Evolutionary conservation across 2,113 vertebrate species (phyloP).

Genomic region (Morone saxatilis): DNA sequence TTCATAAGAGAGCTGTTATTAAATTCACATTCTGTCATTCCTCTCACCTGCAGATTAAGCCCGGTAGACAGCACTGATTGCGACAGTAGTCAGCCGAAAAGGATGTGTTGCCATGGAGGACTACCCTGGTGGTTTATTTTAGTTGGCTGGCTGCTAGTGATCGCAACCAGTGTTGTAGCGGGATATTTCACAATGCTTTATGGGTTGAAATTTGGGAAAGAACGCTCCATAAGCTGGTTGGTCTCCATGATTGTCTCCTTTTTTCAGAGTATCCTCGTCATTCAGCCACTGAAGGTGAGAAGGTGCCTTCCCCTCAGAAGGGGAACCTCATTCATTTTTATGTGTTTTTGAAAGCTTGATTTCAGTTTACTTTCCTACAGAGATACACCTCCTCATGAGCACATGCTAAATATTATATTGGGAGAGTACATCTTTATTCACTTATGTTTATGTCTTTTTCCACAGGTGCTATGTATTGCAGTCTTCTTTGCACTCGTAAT

Average conservation of each 20-base stretch:
- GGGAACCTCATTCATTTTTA: neutral
- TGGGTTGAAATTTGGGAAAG: constrained; percentile 89
- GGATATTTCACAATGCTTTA: constrained; percentile 94
- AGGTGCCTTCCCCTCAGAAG: neutral
- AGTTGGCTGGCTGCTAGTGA: constrained; percentile 91
- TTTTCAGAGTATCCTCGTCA: constrained; percentile 92
- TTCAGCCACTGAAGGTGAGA: constrained; percentile 93
- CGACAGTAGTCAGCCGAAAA: constrained; percentile 63
- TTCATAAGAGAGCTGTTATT: neutral
- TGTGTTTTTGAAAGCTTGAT: neutral
- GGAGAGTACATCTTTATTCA: neutral
- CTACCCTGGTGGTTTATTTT: constrained; percentile 94
- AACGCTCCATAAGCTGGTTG: constrained; percentile 92
- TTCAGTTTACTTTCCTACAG: neutral
- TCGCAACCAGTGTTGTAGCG: constrained; percentile 84
- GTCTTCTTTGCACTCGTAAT: constrained; percentile 93
- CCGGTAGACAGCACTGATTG: constrained; percentile 9
- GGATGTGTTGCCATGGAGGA: constrained; percentile 68
- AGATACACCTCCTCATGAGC: neutral
- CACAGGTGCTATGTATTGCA: constrained; percentile 91
- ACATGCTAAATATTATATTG: neutral
- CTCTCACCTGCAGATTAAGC: constrained; percentile 38
- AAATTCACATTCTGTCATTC: neutral
- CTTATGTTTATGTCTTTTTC: neutral
- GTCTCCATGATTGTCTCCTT: constrained; percentile 92